Base-by-base conservation (phyloP, 1,140 invertebrate species). In the Pogonomyrmex californicus region DNA sequence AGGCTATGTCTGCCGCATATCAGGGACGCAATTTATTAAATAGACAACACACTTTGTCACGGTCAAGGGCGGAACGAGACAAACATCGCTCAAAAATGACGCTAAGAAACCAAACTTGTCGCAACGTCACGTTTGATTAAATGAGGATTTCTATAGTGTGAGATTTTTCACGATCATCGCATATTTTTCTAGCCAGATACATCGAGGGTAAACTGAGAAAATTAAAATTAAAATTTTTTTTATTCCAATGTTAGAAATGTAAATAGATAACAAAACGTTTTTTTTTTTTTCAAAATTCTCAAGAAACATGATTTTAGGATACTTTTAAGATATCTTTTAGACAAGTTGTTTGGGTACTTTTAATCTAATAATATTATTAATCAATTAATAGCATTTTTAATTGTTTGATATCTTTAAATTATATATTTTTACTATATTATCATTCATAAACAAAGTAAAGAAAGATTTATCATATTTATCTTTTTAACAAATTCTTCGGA, bases 21-120 rank as follows among this genome's bases (percentile, higher is more conserved):
- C 66, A 60, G 17, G 6, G 66, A 73, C 30, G 68, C 79, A 83
- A 83, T 75, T 73, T 83, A 75, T 83, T 83, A 83, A 73, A 73
- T 73, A 70, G 54, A 83, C 68, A 56, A 62, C 68, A 41, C 56
- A 41, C 79, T 83, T 83, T 83, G 49, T 75, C 79, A 83, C n/a
- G 23, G 41, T 83, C 68, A 70, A 60, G 54, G 54, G 54, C 30
- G 66, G 41, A 49, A 60, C 68, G 56, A 75, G 44, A 83, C 68
- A 62, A 83, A 70, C 41, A 41, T 62, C 79, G 68, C n/a, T 41
- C 54, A 41, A 62, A 82, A 82, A 66, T 82, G 79, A 83, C 68
- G 33, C 36, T 73, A 60, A 82, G 54, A 3, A 73, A 47, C 30
- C 38, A 54, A 71, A 33, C 56, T 82, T 5, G 68, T 36, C 56